Percentiles rank a stretch among this genome's conserved stretches.
phyloP scores from a whole-genome alignment of 2,797 vertebrate species.

The Delichon dasypus region DNA sequence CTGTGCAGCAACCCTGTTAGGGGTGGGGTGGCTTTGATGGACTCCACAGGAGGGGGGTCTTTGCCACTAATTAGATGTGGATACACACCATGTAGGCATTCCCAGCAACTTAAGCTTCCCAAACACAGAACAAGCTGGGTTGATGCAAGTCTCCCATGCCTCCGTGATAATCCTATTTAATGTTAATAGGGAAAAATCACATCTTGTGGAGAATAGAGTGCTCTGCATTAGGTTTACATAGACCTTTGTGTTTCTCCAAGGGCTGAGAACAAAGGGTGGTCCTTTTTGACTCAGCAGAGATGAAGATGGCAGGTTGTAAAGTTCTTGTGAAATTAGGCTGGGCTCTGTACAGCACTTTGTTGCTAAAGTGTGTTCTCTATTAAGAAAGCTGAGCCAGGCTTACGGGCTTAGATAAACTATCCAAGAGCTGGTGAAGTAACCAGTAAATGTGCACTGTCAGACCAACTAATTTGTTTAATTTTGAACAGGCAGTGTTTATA shows the following conservation, averaged over 20 bases:
- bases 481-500: slow-evolving; percentile 16
- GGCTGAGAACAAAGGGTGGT: background rate
- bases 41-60: background rate
- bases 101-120: background rate
- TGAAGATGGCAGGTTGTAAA: background rate
- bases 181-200: background rate
- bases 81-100: background rate
- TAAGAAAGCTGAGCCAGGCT: background rate
- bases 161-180: background rate
- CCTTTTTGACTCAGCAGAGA: background rate
- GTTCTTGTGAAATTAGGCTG: background rate
- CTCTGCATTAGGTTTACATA: background rate
- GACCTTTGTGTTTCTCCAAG: background rate
- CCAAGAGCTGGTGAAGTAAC: slow-evolving; percentile 3
- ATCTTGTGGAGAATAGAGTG: background rate
- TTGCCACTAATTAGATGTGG: background rate
- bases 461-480: slow-evolving; percentile 32
- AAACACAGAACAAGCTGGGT: background rate
- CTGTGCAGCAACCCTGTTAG: background rate
- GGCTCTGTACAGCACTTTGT: background rate
- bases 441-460: slow-evolving; percentile 19
- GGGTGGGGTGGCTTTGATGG: background rate
- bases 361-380: background rate
- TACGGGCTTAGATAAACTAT: slow-evolving; percentile 27
- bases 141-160: background rate